Base-by-base conservation (phyloP, 2,797 vertebrate species). In the Lepus oiostolus region DNA sequence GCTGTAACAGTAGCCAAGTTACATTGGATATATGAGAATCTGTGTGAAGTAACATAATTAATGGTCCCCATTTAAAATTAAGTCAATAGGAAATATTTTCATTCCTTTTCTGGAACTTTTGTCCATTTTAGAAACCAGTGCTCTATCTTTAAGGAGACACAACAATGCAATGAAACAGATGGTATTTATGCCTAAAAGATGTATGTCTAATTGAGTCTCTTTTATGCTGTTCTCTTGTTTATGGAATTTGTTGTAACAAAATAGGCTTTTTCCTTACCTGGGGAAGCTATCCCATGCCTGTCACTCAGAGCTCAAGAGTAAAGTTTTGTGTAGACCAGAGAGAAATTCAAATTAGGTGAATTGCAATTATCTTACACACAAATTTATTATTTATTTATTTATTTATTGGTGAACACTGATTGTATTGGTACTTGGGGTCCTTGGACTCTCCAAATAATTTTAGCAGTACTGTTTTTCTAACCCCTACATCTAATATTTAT, bases 21-120 rank as follows among this genome's bases (percentile, higher is more conserved):
- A 93, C 94, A 96, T 96, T 97, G 96, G 98, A 96, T 96, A 92
- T 96, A 97, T 98, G 97, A 97, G 97, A 96, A 90, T 97, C 95
- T 95, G 92, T 77, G 32, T 95, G 50, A 79, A 95, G 65, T 88
- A 79, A 50, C 28, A 63, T 70, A 83, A 85, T 62, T 83, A 86
- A 92, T 65, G 26, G 32, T 90, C 58, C 82, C 42, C 93, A 42
- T 92, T 96, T 92, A 32, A 47, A 95, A 84, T 58, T 86, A 52
- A 93, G 63, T 71, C 32, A 72, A 14, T 76, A 94, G 65, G 60
- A 80, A 87, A 74, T 12, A 63, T 93, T 94, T 94, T 81, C 35
- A 90, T 11, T 72, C 50, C 70, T 88, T 90, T 91, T 91, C 81
- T 85, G 17, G 19, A 79, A 94, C 4, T 92, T 92, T 24, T 91